A percentile compares a stretch with the other conserved stretches of the same genome.
Conservation (phyloP, 2,888 invertebrate genomes). For the Phortica magna region DNA sequence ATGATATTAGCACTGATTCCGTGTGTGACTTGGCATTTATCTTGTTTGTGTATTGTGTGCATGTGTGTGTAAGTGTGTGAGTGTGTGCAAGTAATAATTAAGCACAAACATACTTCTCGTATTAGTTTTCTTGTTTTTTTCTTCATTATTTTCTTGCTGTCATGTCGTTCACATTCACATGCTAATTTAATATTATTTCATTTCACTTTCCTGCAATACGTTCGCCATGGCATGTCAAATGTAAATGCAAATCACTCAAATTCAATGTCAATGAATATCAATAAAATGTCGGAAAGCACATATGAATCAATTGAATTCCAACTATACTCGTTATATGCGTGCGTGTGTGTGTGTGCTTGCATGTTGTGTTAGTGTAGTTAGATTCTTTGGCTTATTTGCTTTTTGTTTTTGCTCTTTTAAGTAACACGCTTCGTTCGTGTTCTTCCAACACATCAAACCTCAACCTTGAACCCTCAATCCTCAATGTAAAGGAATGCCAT, state of each 20-base stretch:
- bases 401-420: too few species aligned
- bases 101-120: neutral
- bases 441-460: neutral
- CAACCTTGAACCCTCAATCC: slow-evolving; percentile 11
- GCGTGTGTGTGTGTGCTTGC: too few species aligned
- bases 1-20: too few species aligned
- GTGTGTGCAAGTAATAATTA: too few species aligned
- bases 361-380: neutral
- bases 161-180: too few species aligned
- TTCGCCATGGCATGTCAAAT: neutral
- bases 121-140: neutral
- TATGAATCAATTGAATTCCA: neutral
- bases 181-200: too few species aligned
- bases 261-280: slow-evolving; percentile 60
- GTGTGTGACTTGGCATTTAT: too few species aligned
- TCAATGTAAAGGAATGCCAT: neutral
- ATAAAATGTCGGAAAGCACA: slow-evolving; percentile 54
- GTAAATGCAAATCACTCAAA: slow-evolving; percentile 12
- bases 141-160: neutral
- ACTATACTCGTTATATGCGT: too few species aligned
- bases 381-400: too few species aligned
- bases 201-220: too few species aligned
- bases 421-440: neutral
- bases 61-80: too few species aligned
- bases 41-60: too few species aligned